These are phyloP conservation scores for Grantiella picta DNA, from an alignment of 2,113 vertebrate species.

Conservation along the genomic window DNA sequence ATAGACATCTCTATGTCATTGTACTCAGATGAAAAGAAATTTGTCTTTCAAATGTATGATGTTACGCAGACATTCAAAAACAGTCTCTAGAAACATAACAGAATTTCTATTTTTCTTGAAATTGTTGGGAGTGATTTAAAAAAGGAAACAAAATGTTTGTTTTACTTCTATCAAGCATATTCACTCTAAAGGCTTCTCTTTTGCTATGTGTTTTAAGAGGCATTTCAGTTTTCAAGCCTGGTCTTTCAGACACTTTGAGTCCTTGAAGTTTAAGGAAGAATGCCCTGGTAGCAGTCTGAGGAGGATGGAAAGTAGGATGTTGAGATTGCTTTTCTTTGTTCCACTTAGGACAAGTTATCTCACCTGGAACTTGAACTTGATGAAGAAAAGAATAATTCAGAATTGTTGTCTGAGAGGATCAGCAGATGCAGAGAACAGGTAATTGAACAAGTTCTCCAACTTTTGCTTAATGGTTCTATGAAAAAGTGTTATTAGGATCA, in stretches of 20 bases:
- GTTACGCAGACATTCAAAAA: not conserved
- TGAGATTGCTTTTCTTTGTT: not conserved
- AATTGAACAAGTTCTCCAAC: not conserved
- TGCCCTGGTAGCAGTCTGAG: not conserved
- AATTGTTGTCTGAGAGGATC: slow-evolving; percentile 89
- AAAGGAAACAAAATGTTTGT: not conserved
- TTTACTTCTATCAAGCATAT: not conserved
- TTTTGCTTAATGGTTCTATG: not conserved
- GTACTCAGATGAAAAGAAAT: not conserved
- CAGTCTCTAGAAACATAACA: not conserved
- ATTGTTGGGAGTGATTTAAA: not conserved
- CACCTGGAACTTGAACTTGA: slow-evolving; percentile 90
- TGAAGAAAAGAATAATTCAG: slow-evolving; percentile 89
- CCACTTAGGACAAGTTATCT: slow-evolving; percentile 82
- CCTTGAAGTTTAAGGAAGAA: not conserved
- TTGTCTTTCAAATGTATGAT: not conserved
- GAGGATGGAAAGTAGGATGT: not conserved
- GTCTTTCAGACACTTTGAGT: not conserved
- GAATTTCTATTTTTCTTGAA: not conserved
- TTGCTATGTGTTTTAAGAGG: not conserved
- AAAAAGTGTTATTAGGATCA: not conserved
- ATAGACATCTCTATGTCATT: not conserved
- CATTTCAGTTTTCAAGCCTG: not conserved
- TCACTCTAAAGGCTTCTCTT: not conserved
- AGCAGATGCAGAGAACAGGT: slow-evolving; percentile 91